Evolutionary conservation across 2,113 vertebrate genomes (phyloP).

Genomic region (Myxocyprinus asiaticus): DNA sequence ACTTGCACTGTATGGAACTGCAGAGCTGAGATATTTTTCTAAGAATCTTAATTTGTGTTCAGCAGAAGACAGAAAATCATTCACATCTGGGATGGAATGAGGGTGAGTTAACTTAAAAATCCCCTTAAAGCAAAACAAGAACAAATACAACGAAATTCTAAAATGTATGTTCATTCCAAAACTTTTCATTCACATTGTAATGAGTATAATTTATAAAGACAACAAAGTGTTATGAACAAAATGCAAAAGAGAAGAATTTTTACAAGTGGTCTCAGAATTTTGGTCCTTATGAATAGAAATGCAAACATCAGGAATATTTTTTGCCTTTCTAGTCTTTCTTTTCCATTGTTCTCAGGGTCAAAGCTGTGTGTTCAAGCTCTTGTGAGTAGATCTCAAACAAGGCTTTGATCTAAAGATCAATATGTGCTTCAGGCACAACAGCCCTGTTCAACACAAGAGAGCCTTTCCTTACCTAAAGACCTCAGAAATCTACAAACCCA

Average conservation of each 20-base stretch:
- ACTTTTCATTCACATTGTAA: too few relatives aligned
- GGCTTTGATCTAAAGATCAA: constrained; percentile 45
- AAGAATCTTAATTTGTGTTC: too few relatives aligned
- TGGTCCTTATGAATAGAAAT: too few relatives aligned
- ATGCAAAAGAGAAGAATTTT: neutral
- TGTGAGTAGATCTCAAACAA: constrained; percentile 27
- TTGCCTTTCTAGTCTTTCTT: neutral
- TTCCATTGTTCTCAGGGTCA: constrained; percentile 5
- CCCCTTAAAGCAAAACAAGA: too few relatives aligned
- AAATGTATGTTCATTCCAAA: too few relatives aligned
- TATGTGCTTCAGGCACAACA: constrained; percentile 26
- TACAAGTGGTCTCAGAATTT: neutral
- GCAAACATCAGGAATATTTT: neutral
- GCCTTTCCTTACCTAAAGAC: constrained; percentile 21
- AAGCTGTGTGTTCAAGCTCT: constrained; percentile 3
- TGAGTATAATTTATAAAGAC: too few relatives aligned
- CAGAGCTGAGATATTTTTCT: too few relatives aligned
- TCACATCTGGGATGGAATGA: too few relatives aligned
- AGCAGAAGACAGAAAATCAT: too few relatives aligned
- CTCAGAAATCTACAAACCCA: neutral
- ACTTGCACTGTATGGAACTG: too few relatives aligned
- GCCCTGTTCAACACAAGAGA: constrained; percentile 1
- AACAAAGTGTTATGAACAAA: neutral
- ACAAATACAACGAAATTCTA: too few relatives aligned
- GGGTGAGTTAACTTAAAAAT: too few relatives aligned